phyloP scores from a whole-genome alignment of 2,888 invertebrate genomes.

The Sarcophaga caerulescens region DNA sequence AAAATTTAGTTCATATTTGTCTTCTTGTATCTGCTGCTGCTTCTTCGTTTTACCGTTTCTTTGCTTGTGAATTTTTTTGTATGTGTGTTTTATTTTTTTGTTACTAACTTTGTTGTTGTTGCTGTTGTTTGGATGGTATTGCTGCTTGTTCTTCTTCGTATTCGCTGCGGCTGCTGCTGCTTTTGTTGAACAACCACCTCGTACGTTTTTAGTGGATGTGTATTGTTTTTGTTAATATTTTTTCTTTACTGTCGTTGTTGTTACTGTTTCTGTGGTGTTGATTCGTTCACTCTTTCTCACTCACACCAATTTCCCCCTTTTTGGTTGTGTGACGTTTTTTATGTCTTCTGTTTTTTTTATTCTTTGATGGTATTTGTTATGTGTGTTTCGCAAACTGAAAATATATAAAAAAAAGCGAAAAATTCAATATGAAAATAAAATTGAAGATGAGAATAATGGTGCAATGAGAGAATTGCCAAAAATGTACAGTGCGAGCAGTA shows the following conservation, averaged over 20 bases:
- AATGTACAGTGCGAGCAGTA: constrained; percentile 67
- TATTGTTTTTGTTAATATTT: constrained; percentile 31
- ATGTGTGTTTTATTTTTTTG: constrained; percentile 70
- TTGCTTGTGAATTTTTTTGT: constrained; percentile 66
- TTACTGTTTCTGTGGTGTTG: constrained; percentile 45
- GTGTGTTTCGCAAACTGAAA: constrained; percentile 71
- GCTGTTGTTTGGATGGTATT: constrained; percentile 70
- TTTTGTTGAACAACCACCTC: constrained; percentile 67
- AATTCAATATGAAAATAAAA: constrained; percentile 66
- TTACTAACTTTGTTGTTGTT: constrained; percentile 75
- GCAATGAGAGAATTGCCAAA: constrained; percentile 70
- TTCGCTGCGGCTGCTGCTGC: constrained; percentile 50
- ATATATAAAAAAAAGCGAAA: constrained; percentile 73
- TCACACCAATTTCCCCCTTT: constrained; percentile 62
- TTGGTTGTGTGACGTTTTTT: constrained; percentile 55
- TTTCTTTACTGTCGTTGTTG: constrained; percentile 25
- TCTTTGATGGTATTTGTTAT: constrained; percentile 45
- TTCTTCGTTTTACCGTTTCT: constrained; percentile 79
- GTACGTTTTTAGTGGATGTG: constrained; percentile 46
- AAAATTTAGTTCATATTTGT: constrained; percentile 72
- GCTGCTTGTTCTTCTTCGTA: constrained; percentile 59
- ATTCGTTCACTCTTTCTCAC: constrained; percentile 64
- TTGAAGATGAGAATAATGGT: constrained; percentile 69
- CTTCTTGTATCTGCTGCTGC: constrained; percentile 72
- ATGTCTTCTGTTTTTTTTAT: background rate